These are phyloP conservation scores for Geotrypetes seraphini DNA, from an alignment of 2,797 vertebrate genomes.

Conservation along the genomic window DNA sequence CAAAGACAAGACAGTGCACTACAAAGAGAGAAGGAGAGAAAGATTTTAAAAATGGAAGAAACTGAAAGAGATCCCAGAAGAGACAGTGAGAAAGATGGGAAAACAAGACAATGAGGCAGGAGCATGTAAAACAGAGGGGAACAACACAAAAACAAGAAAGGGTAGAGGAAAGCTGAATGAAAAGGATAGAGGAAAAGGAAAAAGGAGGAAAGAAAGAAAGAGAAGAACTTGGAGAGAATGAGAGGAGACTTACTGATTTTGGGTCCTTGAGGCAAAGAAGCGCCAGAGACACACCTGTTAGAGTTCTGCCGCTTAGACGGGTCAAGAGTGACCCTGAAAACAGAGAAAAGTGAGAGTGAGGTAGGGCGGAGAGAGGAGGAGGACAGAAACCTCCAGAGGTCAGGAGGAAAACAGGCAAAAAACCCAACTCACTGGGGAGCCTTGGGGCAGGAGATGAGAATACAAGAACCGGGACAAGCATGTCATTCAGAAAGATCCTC, in stretches of 20 bases:
- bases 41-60: no score
- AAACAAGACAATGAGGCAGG: no score
- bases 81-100: no score
- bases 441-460: neutral
- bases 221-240: no score
- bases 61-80: no score
- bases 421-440: neutral
- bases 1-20: no score
- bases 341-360: neutral
- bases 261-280: constrained; percentile 88
- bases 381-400: neutral
- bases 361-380: constrained; percentile 1
- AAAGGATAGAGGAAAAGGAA: constrained; percentile 8
- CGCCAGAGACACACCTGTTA: constrained; percentile 90
- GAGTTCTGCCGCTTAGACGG: constrained; percentile 93
- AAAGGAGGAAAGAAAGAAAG: neutral
- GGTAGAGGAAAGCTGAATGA: neutral
- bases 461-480: neutral
- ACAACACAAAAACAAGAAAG: neutral
- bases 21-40: no score
- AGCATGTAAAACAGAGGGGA: no score
- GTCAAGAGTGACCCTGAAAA: constrained; percentile 89
- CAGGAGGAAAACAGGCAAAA: constrained; percentile 11
- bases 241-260: constrained; percentile 88
- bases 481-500: neutral